Conservation (phyloP, 1,140 invertebrate species). For the Rhopalosiphum maidis region DNA sequence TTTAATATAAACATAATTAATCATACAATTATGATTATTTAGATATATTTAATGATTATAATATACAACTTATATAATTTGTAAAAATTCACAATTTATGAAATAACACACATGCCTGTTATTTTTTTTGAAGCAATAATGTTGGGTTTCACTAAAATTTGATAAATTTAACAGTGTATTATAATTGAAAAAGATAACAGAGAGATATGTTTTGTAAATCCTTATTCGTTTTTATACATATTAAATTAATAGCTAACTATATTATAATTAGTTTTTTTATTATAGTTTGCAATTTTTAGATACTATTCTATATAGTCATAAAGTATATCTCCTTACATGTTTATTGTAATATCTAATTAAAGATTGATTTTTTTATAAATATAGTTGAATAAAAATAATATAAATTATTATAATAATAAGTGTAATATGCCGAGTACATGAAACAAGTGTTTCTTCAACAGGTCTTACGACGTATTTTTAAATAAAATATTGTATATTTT, state of each 20-base stretch:
- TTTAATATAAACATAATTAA: neutral
- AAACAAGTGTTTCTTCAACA: too few species aligned
- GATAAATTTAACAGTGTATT: neutral
- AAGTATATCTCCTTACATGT: too few species aligned
- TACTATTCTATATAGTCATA: neutral
- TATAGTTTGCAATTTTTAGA: neutral
- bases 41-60: neutral
- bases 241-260: neutral
- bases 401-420: neutral
- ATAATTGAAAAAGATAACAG: neutral
- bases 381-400: neutral
- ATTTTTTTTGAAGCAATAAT: neutral
- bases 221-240: neutral
- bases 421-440: too few species aligned
- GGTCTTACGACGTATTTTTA: neutral
- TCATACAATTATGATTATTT: neutral
- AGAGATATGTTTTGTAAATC: neutral
- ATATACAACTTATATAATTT: neutral
- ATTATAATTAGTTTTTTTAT: neutral
- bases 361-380: too few species aligned
- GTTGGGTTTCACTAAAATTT: neutral
- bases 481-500: neutral
- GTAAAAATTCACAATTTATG: neutral
- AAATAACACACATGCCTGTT: neutral
- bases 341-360: too few species aligned